Percentiles rank a stretch among this genome's conserved stretches.
phyloP scores from a whole-genome alignment of 2,113 vertebrate genomes.

The Willisornis vidua region DNA sequence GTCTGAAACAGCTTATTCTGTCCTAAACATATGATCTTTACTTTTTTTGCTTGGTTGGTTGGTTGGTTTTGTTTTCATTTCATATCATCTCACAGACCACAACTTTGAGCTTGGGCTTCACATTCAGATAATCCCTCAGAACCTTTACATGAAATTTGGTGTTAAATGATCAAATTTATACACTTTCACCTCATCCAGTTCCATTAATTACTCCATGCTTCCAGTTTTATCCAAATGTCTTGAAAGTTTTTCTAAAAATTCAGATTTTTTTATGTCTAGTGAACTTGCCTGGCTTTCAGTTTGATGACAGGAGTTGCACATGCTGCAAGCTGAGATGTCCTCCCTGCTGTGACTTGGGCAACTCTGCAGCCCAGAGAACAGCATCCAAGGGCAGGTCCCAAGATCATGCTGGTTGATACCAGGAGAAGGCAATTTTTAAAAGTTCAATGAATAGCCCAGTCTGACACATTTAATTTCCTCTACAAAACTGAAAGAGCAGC shows the following conservation, averaged over 20 bases:
- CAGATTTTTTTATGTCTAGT: background rate
- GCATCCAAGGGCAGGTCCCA: background rate
- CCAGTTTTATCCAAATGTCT: background rate
- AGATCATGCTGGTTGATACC: accelerated
- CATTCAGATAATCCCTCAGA: background rate
- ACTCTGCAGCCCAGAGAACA: background rate
- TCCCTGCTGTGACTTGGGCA: background rate
- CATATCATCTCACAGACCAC: background rate
- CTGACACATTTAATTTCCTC: background rate
- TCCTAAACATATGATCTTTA: background rate
- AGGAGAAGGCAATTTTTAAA: background rate
- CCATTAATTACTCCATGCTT: background rate
- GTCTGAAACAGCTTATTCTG: background rate
- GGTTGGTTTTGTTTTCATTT: background rate
- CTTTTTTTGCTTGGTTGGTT: background rate
- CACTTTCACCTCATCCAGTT: background rate
- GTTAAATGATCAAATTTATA: background rate
- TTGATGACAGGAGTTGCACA: background rate
- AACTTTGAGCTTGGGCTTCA: background rate
- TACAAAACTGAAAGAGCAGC: background rate
- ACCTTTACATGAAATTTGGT: background rate
- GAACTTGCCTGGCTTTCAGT: background rate
- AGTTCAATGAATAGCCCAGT: background rate
- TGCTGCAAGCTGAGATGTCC: accelerated
- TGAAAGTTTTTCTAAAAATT: background rate